These are phyloP conservation scores for Hippocampus abdominalis DNA, from an alignment of 2,113 vertebrate species.

Conservation along the genomic window DNA sequence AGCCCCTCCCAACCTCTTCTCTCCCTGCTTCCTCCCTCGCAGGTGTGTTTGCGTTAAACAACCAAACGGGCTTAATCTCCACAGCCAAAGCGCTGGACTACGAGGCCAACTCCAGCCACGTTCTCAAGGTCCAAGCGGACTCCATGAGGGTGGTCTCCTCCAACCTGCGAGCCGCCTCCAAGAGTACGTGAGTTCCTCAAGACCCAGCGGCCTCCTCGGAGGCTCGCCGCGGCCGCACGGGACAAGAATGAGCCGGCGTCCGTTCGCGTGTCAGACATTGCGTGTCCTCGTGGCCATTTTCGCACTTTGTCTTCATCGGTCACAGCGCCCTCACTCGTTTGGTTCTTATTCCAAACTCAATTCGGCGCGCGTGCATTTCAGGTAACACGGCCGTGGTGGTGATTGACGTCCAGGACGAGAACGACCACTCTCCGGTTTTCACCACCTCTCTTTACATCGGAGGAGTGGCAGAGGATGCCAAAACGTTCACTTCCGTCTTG, in stretches of 20 bases:
- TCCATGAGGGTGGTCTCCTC: slow-evolving; percentile 79
- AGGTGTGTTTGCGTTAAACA: slow-evolving; percentile 80
- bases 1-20: not conserved
- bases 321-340: not conserved
- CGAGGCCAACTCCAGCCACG: slow-evolving; percentile 74
- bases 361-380: slow-evolving; percentile 47
- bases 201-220: not conserved
- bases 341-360: not conserved
- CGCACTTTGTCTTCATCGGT: not conserved
- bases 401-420: slow-evolving; percentile 90
- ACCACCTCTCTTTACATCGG: slow-evolving; percentile 86
- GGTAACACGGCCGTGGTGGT: slow-evolving; percentile 92
- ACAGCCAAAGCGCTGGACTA: slow-evolving; percentile 81
- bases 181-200: slow-evolving; percentile 72
- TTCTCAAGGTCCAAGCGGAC: slow-evolving; percentile 83
- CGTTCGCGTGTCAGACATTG: not conserved
- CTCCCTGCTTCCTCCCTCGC: slow-evolving; percentile 1
- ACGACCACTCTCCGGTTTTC: slow-evolving; percentile 90
- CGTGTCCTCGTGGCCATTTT: not conserved
- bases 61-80: slow-evolving; percentile 78
- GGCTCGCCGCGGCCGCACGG: not conserved
- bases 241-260: too few relatives aligned
- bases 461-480: slow-evolving; percentile 92
- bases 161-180: slow-evolving; percentile 83
- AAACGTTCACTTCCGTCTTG: slow-evolving; percentile 90